Percentiles rank a stretch among this genome's conserved stretches.
These are phyloP conservation scores for Diadophis punctatus DNA, from an alignment of 2,113 vertebrate genomes.

Conservation along the genomic window DNA sequence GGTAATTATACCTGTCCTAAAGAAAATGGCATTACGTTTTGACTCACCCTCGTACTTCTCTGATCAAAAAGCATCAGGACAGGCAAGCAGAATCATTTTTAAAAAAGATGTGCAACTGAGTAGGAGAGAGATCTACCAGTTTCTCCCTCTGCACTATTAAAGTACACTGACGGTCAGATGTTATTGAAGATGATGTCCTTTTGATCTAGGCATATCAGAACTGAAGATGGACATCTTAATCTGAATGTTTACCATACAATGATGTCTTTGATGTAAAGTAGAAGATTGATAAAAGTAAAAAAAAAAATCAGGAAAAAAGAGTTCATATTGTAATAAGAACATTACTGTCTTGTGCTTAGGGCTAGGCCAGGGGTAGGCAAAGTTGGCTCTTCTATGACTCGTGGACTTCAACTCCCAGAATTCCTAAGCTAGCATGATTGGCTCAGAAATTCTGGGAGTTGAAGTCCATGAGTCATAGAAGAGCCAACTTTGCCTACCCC, in stretches of 20 bases:
- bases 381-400: no score
- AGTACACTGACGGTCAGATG: not conserved
- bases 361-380: no score
- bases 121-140: not conserved
- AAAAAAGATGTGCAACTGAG: not conserved
- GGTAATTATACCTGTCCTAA: no score
- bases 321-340: not conserved
- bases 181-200: constrained; percentile 32
- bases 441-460: no score
- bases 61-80: constrained; percentile 16
- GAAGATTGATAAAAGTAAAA: not conserved
- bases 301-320: not conserved
- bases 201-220: constrained; percentile 31
- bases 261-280: not conserved
- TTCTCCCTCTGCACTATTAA: constrained; percentile 21
- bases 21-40: no score
- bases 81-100: constrained; percentile 30
- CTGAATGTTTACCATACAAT: not conserved
- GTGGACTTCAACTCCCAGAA: no score
- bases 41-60: no score
- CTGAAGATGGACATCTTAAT: not conserved
- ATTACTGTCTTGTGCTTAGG: not conserved
- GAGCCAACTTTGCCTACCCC: no score
- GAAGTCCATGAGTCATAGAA: no score
- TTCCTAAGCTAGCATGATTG: no score